These are phyloP conservation scores for Morbakka virulenta DNA, from an alignment of 30 jellyfish, hydroid and myxozoan species.

Conservation along the genomic window DNA sequence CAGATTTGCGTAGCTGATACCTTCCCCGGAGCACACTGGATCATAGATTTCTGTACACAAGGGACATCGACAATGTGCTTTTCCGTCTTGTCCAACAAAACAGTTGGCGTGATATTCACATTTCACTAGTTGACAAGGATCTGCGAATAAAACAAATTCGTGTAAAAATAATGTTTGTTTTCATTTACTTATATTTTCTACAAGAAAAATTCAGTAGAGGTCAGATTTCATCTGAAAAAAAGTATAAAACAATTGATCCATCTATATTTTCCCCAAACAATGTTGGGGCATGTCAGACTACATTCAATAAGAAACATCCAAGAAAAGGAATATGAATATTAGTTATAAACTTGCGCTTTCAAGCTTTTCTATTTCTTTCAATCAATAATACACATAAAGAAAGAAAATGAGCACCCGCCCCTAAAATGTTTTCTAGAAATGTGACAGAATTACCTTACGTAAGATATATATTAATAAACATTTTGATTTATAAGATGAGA, in stretches of 20 bases:
- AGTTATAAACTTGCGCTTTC: no score
- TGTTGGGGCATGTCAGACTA: no score
- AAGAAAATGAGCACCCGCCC: no score
- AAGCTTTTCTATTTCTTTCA: no score
- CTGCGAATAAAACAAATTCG: slow-evolving; percentile 5
- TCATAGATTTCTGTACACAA: slow-evolving; percentile 38
- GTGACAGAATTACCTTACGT: no score
- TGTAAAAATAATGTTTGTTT: background rate
- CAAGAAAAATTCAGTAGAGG: background rate
- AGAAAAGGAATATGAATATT: no score
- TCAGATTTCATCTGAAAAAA: background rate
- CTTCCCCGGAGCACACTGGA: slow-evolving; percentile 71
- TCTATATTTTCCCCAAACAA: no score
- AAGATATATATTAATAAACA: no score
- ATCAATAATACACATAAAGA: no score
- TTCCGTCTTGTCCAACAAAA: slow-evolving; percentile 8
- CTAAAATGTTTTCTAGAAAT: no score
- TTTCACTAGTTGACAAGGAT: slow-evolving; percentile 42
- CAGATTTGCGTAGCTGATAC: slow-evolving; percentile 71
- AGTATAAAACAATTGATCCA: background rate
- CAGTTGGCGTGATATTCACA: slow-evolving; percentile 52
- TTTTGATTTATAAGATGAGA: no score
- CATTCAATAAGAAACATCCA: no score
- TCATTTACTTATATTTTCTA: background rate
- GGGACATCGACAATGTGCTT: slow-evolving; percentile 41